Percentiles rank a stretch among this genome's conserved stretches.
Evolutionary conservation across 2,113 vertebrate species (phyloP).

Genomic region (Daphoenositta chrysoptera): DNA sequence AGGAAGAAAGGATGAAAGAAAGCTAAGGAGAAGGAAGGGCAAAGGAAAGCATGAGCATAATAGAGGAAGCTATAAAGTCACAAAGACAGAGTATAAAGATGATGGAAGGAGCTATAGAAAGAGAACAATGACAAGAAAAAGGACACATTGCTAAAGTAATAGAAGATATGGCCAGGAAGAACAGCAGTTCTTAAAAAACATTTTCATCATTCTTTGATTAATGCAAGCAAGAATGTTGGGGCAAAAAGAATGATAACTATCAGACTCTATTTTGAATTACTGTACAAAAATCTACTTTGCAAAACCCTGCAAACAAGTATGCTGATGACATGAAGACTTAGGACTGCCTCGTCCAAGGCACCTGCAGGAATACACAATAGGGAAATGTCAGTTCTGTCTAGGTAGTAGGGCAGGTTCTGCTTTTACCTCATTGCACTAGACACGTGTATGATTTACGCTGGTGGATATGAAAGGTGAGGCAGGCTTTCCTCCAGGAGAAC

Average conservation of each 20-base stretch:
- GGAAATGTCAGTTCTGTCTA: neutral
- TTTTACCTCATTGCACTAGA: neutral
- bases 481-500: neutral
- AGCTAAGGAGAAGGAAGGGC: neutral
- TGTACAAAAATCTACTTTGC: neutral
- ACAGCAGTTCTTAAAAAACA: neutral
- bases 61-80: neutral
- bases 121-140: neutral
- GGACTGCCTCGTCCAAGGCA: neutral
- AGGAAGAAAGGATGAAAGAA: neutral
- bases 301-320: neutral
- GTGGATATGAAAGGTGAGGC: neutral
- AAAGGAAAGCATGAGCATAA: neutral
- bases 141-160: neutral
- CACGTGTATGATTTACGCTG: neutral
- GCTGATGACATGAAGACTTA: neutral
- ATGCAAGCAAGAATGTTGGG: neutral
- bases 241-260: neutral
- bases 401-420: neutral
- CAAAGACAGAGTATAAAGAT: neutral
- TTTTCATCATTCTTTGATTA: neutral
- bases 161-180: neutral
- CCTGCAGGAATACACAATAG: neutral
- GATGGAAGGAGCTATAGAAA: neutral
- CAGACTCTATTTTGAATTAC: neutral